phyloP scores from a whole-genome alignment of 1,140 invertebrate species.

The Bombus pyrosoma region DNA sequence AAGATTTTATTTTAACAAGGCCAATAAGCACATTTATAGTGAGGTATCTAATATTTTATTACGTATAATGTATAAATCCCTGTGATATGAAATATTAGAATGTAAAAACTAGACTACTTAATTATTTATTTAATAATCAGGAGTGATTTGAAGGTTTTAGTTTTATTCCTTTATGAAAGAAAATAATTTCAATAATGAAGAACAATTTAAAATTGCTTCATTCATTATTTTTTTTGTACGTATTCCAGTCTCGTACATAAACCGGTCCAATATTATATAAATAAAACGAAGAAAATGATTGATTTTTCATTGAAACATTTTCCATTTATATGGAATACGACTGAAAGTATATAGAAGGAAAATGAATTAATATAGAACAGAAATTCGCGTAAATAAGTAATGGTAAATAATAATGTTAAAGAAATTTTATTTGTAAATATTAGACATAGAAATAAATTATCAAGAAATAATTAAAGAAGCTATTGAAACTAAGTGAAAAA shows the following conservation, averaged over 20 bases:
- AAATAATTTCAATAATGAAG: neutral
- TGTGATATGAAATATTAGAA: neutral
- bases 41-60: neutral
- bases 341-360: neutral
- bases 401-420: neutral
- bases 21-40: neutral
- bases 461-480: slow-evolving; percentile 1
- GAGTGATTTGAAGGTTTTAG: neutral
- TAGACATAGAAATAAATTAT: slow-evolving; percentile 19
- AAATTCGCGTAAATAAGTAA: neutral
- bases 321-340: neutral
- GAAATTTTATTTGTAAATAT: slow-evolving; percentile 31
- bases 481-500: slow-evolving; percentile 6
- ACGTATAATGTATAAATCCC: too few species aligned
- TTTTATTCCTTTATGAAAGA: neutral
- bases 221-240: too few species aligned
- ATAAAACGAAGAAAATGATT: neutral
- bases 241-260: too few species aligned
- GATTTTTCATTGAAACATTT: neutral
- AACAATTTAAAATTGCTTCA: neutral
- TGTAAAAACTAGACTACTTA: neutral
- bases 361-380: neutral
- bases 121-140: neutral
- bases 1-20: neutral
- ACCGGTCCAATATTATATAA: neutral